Evolutionary conservation across 1,140 invertebrate genomes (phyloP).

Genomic region (Diploscapter pachys): DNA sequence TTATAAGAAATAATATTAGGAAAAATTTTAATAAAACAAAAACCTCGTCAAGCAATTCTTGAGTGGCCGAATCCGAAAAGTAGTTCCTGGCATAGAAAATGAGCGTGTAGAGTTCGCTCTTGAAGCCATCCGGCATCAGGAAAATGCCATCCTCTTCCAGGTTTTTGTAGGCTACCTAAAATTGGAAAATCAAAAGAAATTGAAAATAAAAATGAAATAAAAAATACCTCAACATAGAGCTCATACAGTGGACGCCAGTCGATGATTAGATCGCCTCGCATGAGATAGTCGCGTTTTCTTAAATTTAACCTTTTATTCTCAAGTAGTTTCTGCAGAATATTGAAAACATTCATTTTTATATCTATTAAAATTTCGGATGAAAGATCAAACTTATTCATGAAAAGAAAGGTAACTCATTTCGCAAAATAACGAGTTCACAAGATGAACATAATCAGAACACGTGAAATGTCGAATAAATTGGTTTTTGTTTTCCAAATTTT

Average conservation of each 20-base stretch:
- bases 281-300: slow-evolving; percentile 73
- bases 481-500: too few relatives aligned
- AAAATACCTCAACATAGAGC: slow-evolving; percentile 59
- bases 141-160: slow-evolving; percentile 56
- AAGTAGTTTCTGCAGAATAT: too few relatives aligned
- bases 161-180: slow-evolving; percentile 51
- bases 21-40: slow-evolving; percentile 26
- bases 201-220: background rate
- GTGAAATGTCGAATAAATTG: too few relatives aligned
- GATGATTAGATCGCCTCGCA: slow-evolving; percentile 75
- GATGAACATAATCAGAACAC: too few relatives aligned
- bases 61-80: slow-evolving; percentile 72
- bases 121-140: slow-evolving; percentile 65
- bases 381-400: slow-evolving; percentile 10
- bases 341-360: too few relatives aligned
- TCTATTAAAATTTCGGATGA: too few relatives aligned
- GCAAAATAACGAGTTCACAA: slow-evolving; percentile 11
- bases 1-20: slow-evolving; percentile 9
- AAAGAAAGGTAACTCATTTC: slow-evolving; percentile 24
- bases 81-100: slow-evolving; percentile 62
- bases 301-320: slow-evolving; percentile 16
- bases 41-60: slow-evolving; percentile 81
- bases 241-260: slow-evolving; percentile 83
- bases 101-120: slow-evolving; percentile 40
- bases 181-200: slow-evolving; percentile 9